Evolutionary conservation across 2,888 invertebrate genomes (phyloP), one percentile per base, ranked within the genome.

Genomic region (Cheiracanthium punctorium): DNA sequence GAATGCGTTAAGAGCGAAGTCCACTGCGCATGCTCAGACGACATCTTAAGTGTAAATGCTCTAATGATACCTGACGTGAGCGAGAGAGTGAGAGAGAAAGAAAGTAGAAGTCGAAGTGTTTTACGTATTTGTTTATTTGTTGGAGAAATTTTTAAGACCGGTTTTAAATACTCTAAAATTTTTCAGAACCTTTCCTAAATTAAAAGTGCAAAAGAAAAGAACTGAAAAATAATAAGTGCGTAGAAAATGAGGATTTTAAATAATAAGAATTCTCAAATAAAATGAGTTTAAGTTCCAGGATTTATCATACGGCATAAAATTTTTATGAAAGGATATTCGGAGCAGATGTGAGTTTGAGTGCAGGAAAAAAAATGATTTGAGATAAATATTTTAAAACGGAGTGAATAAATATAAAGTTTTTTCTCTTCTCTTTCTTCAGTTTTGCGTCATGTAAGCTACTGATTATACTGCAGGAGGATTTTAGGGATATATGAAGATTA

Each of bases 1-100:
- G 79, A 71, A 80, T 74, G 77, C 43, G 79, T 65, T 74, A 69
- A 67, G 79, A 69, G 30, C 1, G 43, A 14, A n/a, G 24, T n/a
- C 17, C 10, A 28, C 8, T 20, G 64, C 84, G 69, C 84, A 80
- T 80, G 79, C 84, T 69, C 41, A n/a, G 29, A 24, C 12, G n/a
- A 12, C 8, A 20, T 20, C 14, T 12, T 20, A 41, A 71, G 28
- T 32, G n/a, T 52, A 52, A 84, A 74, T 37, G 41, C 58, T 52
- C 74, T 85, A 85, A 85, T 85, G 84, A 85, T 79, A 64, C 52
- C 64, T 85, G 84, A 85, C 84, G 69, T 8, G 29, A 24, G n/a
- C n/a, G n/a, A n/a, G n/a, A n/a, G n/a, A n/a, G n/a, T n/a, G n/a
- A n/a, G n/a, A n/a, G n/a, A n/a, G n/a, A n/a, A n/a, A n/a, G n/a